Percentiles rank a stretch among this genome's conserved stretches.
Conservation (phyloP, 2,797 vertebrate genomes). For the Balearica regulorum region DNA sequence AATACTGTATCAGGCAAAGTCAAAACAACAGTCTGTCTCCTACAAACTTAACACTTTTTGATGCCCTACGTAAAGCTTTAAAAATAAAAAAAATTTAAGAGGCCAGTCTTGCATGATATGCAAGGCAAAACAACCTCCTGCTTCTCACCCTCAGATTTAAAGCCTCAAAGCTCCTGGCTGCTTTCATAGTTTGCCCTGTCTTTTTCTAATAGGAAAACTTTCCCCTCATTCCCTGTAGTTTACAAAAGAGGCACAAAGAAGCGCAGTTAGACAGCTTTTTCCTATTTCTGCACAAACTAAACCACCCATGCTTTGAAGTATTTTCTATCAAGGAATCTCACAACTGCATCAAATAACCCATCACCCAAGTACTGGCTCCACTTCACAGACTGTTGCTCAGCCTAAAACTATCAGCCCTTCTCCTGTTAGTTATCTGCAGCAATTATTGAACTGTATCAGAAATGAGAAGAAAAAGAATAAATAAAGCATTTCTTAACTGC, state of each 20-base stretch:
- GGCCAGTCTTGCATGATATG: fast-evolving
- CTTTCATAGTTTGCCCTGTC: not conserved
- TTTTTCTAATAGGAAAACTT: not conserved
- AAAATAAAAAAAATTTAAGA: not conserved
- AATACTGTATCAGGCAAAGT: not conserved
- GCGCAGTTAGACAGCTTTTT: not conserved
- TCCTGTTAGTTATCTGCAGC: not conserved
- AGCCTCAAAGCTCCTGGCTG: not conserved
- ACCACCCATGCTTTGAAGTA: not conserved
- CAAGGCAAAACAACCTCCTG: not conserved
- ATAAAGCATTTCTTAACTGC: not conserved
- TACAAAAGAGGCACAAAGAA: not conserved
- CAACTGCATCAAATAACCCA: not conserved
- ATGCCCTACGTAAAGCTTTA: not conserved
- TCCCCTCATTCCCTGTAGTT: not conserved
- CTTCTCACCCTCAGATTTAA: not conserved
- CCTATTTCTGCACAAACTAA: not conserved
- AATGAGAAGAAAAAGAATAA: not conserved
- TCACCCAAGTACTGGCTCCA: not conserved
- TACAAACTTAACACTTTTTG: not conserved
- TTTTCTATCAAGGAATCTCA: not conserved
- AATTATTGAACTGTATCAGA: not conserved
- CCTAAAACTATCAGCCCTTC: not conserved
- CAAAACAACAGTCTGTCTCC: not conserved
- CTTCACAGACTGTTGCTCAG: not conserved